These are phyloP conservation scores for Silurus glanis DNA, from an alignment of 2,113 vertebrate genomes.

Conservation along the genomic window DNA sequence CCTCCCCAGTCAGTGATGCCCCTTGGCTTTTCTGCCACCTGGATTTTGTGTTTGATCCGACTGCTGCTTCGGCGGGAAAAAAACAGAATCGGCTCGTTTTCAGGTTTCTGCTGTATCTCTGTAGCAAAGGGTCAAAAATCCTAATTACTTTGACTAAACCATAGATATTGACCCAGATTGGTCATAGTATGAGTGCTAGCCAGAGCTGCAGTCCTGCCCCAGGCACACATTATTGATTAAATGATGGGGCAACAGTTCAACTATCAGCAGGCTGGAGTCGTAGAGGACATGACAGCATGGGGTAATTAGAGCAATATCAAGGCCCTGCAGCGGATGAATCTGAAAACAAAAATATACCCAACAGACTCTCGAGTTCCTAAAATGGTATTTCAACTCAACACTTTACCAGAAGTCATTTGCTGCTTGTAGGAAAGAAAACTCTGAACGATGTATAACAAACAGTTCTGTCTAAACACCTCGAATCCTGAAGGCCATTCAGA, in stretches of 20 bases:
- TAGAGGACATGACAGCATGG: conserved; percentile 28
- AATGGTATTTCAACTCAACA: not conserved
- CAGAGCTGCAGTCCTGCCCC: conserved; percentile 19
- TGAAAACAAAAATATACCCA: not conserved
- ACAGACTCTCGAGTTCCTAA: no score
- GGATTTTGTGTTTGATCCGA: not conserved
- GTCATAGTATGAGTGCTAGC: not conserved
- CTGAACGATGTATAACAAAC: not conserved
- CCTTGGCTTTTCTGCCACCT: not conserved
- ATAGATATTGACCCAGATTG: conserved; percentile 11
- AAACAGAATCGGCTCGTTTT: not conserved
- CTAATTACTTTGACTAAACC: not conserved
- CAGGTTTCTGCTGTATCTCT: not conserved
- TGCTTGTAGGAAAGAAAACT: not conserved
- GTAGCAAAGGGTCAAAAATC: not conserved
- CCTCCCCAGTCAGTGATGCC: not conserved
- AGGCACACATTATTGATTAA: conserved; percentile 22
- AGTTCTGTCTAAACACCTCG: not conserved
- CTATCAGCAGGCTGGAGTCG: not conserved
- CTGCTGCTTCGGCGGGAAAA: not conserved
- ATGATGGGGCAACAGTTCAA: conserved; percentile 29
- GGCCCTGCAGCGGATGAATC: conserved; percentile 21
- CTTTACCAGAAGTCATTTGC: not conserved
- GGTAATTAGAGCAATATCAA: conserved; percentile 43
- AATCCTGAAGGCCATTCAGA: conserved; percentile 11